phyloP scores from a whole-genome alignment of 2,888 invertebrate species.

The Entomobrya proxima region DNA sequence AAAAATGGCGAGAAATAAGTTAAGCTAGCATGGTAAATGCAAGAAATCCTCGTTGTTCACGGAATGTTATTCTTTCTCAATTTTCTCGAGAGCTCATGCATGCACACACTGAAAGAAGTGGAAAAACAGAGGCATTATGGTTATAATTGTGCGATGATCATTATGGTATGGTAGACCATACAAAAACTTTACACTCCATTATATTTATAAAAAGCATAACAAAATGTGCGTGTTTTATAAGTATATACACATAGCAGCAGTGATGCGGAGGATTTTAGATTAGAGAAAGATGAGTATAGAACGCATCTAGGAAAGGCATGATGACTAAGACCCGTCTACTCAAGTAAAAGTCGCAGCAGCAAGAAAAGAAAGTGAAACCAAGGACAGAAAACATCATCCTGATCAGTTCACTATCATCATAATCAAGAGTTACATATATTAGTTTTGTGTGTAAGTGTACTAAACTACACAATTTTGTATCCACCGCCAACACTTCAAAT shows the following conservation, averaged over 20 bases:
- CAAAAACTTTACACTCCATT: background rate
- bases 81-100: conserved; percentile 65
- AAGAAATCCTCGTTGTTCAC: conserved; percentile 54
- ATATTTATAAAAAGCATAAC: background rate
- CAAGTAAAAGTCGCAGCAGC: background rate
- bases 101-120: conserved; percentile 24
- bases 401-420: conserved; percentile 23
- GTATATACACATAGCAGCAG: conserved; percentile 23
- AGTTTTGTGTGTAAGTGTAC: background rate
- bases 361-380: conserved; percentile 59
- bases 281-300: conserved; percentile 48
- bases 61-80: conserved; percentile 62
- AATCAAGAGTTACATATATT: background rate
- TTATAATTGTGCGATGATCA: conserved; percentile 58
- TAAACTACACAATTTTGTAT: background rate
- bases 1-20: conserved; percentile 61
- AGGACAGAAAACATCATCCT: conserved; percentile 46
- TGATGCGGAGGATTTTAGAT: conserved; percentile 62
- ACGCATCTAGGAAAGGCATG: conserved; percentile 27
- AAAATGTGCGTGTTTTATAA: background rate
- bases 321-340: background rate
- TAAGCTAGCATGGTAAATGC: conserved; percentile 48
- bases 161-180: conserved; percentile 14
- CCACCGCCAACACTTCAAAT: background rate
- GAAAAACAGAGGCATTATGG: conserved; percentile 41